Evolutionary conservation across 2,888 invertebrate genomes (phyloP).

Genomic region (Tetragnatha montana): DNA sequence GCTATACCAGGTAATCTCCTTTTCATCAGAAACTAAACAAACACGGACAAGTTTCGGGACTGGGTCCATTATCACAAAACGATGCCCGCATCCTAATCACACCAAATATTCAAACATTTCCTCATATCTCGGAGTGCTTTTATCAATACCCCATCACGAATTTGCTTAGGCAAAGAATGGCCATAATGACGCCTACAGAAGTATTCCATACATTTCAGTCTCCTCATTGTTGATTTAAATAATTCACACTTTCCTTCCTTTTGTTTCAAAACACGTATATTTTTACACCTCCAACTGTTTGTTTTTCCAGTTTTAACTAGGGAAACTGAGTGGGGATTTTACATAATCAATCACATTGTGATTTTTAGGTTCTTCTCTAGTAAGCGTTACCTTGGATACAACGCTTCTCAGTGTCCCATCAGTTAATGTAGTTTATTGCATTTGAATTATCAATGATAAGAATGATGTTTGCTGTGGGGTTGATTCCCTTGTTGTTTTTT

Average conservation of each 20-base stretch:
- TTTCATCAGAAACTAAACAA: too few relatives aligned
- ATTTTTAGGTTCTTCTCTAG: background rate
- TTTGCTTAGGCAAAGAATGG: background rate
- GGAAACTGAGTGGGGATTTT: background rate
- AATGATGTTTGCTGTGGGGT: background rate
- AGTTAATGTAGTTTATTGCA: background rate
- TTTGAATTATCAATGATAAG: background rate
- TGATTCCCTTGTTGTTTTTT: background rate
- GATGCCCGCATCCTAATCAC: background rate
- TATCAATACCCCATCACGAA: background rate
- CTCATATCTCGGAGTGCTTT: background rate
- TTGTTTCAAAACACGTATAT: background rate
- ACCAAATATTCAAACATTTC: background rate
- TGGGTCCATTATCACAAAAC: background rate
- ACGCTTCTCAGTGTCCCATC: background rate
- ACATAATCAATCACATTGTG: background rate
- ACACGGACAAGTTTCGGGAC: too few relatives aligned
- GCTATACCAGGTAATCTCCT: too few relatives aligned
- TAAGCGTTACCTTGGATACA: background rate
- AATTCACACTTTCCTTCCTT: background rate
- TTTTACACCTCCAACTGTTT: background rate
- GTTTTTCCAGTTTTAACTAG: background rate
- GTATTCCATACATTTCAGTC: background rate
- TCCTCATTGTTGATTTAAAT: background rate
- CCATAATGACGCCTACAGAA: background rate